Base-by-base conservation (phyloP, 2,113 vertebrate genomes). In the Pao palembangensis region DNA sequence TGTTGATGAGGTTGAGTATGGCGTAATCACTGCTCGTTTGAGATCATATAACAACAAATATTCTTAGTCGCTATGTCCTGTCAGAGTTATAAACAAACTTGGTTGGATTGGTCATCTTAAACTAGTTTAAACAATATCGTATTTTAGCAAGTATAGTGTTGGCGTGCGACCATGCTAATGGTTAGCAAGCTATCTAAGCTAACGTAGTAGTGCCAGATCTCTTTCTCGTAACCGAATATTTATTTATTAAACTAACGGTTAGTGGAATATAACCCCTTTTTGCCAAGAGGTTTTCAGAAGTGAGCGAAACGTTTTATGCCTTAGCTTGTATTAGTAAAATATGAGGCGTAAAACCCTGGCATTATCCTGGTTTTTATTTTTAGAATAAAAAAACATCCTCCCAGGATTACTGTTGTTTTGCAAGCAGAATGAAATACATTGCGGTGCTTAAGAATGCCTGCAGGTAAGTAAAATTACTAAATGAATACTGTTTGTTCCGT, bases 361-460 rank as follows among this genome's bases (percentile, higher is more conserved):
- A 10, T 53, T 46, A 46, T 50, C 23, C 11, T 51, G 54, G 74
- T 59, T 34, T 58, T 19, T 23, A 11, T 71, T 41, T 59, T 55
- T 20, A 77, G 70, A 20, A 68, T 60, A 55, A 71, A 51, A 51
- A 56, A 3, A 5, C 14, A 18, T 55, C 14, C 3, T 20, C 25
- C 7, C 1, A 57, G 74, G 51, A 51, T 67, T 73, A 64, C n/a
- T 60, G 10, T 15, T 14, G 2, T n/a, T 61, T 67, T 69, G 4
- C 28, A 20, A 14, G 15, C 69, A 80, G 60, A 56, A 84, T 86
- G 84, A 85, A 42, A 73, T n/a, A 81, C 58, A 73, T 46, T 17
- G 69, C 63, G 23, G 74, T 75, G 65, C 62, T 52, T 82, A 84
- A 93, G 82, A 85, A 95, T 96, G 94, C 91, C 90, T 77, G 81